Evolutionary conservation across 2,797 vertebrate genomes (phyloP).

Genomic region (Xenops minutus): DNA sequence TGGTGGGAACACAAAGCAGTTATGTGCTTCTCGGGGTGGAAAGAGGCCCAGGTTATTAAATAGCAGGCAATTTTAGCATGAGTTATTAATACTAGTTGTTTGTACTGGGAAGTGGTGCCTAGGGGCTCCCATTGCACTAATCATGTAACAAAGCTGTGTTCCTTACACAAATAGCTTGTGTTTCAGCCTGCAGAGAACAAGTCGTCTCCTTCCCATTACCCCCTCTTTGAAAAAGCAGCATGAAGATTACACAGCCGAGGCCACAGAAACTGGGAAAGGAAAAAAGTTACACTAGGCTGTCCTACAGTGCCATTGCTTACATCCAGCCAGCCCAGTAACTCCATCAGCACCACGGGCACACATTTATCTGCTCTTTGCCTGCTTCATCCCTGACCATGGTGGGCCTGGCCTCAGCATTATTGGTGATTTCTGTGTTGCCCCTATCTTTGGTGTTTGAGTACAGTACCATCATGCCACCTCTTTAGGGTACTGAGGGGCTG

Average conservation of each 20-base stretch:
- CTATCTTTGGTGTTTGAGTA: neutral
- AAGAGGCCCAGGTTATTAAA: constrained; percentile 48
- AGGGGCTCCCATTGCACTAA: constrained; percentile 53
- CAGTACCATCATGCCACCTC: neutral
- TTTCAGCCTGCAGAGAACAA: constrained; percentile 52
- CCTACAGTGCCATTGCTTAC: neutral
- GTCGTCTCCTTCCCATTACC: constrained; percentile 2
- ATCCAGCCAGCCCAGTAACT: neutral
- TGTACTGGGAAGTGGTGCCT: constrained; percentile 54
- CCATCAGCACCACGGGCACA: neutral
- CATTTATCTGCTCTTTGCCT: neutral
- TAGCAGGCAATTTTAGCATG: constrained; percentile 36
- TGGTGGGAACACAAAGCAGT: neutral
- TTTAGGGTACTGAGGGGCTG: neutral
- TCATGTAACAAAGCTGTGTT: constrained; percentile 46
- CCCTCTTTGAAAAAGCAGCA: neutral
- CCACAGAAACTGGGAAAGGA: neutral
- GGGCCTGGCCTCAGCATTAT: neutral
- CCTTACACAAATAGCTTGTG: constrained; percentile 35
- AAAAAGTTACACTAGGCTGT: neutral
- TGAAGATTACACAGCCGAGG: constrained; percentile 12
- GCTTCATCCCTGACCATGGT: accelerated
- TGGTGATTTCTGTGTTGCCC: neutral
- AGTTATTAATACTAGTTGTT: constrained; percentile 59
- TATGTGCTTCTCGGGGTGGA: neutral